These are phyloP conservation scores for Sternotherus odoratus DNA, from an alignment of 2,797 vertebrate genomes.

Conservation along the genomic window DNA sequence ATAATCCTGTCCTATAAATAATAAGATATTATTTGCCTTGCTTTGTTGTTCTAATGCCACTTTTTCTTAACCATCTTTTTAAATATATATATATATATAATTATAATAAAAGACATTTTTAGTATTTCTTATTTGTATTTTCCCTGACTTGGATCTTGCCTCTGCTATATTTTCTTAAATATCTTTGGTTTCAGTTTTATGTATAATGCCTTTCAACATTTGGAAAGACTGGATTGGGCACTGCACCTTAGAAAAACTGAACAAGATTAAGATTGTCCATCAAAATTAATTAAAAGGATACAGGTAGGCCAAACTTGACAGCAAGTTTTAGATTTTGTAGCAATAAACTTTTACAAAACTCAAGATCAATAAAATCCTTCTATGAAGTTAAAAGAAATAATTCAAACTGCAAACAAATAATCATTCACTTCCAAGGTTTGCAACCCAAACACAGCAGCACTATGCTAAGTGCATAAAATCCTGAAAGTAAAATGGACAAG, in stretches of 20 bases:
- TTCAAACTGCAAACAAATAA: not conserved
- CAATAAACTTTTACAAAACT: not conserved
- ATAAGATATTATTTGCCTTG: slow-evolving; percentile 13
- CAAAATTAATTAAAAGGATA: not conserved
- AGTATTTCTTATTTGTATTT: not conserved
- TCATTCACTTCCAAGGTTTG: not conserved
- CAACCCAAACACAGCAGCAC: not conserved
- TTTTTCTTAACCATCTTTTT: not conserved
- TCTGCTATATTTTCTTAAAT: not conserved
- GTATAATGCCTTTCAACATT: not conserved
- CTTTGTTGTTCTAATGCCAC: not conserved
- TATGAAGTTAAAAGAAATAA: not conserved
- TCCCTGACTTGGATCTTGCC: not conserved
- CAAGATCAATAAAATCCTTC: not conserved
- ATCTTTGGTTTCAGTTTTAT: not conserved
- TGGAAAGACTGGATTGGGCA: not conserved
- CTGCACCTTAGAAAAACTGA: not conserved
- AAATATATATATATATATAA: not conserved
- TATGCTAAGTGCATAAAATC: not conserved
- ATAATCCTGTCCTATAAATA: not conserved
- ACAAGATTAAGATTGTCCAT: not conserved
- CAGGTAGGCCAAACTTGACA: not conserved
- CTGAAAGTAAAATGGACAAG: not conserved
- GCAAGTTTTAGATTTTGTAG: not conserved
- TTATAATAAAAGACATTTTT: not conserved